Evolutionary conservation across 2,797 vertebrate genomes (phyloP).

Genomic region (Streptopelia turtur): DNA sequence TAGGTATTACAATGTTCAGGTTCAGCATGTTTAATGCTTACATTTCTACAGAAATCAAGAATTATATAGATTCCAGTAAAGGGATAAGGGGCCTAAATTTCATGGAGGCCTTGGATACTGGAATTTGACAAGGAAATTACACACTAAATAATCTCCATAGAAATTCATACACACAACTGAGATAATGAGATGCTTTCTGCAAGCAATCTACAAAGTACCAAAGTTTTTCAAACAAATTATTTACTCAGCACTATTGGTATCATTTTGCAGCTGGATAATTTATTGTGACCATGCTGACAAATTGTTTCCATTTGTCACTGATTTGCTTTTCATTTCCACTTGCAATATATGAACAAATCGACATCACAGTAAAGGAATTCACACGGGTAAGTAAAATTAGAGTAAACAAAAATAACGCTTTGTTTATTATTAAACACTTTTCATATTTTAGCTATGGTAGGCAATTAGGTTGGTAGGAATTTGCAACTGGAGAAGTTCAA

Average conservation of each 20-base stretch:
- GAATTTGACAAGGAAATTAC: slow-evolving; percentile 48
- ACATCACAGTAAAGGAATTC: neutral
- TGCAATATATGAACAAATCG: neutral
- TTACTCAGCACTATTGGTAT: neutral
- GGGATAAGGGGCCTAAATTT: slow-evolving; percentile 21
- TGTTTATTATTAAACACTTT: slow-evolving; percentile 23
- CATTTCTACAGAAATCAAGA: slow-evolving; percentile 9
- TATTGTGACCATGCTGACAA: slow-evolving; percentile 12
- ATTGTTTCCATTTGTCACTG: neutral
- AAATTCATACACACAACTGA: slow-evolving; percentile 17
- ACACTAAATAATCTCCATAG: slow-evolving; percentile 45
- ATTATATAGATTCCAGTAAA: neutral
- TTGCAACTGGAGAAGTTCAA: neutral
- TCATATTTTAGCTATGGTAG: neutral
- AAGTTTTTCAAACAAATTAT: slow-evolving; percentile 33
- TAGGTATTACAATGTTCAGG: slow-evolving; percentile 2
- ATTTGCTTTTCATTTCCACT: slow-evolving; percentile 26
- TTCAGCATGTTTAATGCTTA: slow-evolving; percentile 29
- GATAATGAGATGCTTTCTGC: slow-evolving; percentile 39
- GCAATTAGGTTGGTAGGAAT: slow-evolving; percentile 23
- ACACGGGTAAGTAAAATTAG: neutral
- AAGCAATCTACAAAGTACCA: neutral
- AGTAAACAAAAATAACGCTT: slow-evolving; percentile 11
- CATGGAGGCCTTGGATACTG: slow-evolving; percentile 13
- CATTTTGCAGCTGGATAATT: neutral